Percentiles rank a stretch among this genome's conserved stretches.
phyloP scores from a whole-genome alignment of 2,113 vertebrate genomes.

The Leptodactylus fuscus region DNA sequence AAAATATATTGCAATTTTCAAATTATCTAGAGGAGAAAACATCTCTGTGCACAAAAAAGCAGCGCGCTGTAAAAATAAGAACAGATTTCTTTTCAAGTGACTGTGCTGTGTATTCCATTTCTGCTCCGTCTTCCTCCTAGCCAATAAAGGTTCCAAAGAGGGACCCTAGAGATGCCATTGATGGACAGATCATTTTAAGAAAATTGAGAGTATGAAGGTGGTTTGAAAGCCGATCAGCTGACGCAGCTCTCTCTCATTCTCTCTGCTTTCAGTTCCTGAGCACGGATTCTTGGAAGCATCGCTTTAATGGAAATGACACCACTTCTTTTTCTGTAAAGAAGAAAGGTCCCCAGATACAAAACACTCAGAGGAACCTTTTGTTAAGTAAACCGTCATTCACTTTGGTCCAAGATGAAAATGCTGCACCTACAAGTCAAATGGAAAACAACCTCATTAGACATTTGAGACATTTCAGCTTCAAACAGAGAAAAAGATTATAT shows the following conservation, averaged over 20 bases:
- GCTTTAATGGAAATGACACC: constrained; percentile 63
- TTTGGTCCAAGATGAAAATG: constrained; percentile 65
- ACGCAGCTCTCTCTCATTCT: constrained; percentile 67
- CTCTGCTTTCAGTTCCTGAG: constrained; percentile 67
- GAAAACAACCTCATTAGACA: constrained; percentile 34
- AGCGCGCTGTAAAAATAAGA: constrained; percentile 25
- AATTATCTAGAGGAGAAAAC: neutral
- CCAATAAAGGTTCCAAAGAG: constrained; percentile 61
- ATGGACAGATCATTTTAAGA: constrained; percentile 67
- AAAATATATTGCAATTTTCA: neutral
- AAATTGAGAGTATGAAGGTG: constrained; percentile 68
- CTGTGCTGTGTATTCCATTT: neutral
- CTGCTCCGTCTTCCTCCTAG: constrained; percentile 58
- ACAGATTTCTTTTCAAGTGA: neutral
- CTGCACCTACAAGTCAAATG: constrained; percentile 73
- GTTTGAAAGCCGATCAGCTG: constrained; percentile 79
- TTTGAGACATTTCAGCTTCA: constrained; percentile 3
- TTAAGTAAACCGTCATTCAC: constrained; percentile 64
- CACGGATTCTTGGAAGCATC: constrained; percentile 63
- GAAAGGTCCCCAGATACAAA: constrained; percentile 54
- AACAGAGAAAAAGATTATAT: neutral
- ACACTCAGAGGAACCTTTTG: constrained; percentile 66
- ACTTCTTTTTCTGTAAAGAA: constrained; percentile 61
- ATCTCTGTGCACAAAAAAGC: constrained; percentile 32
- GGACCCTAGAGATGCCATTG: constrained; percentile 59